Base-by-base conservation (phyloP, 2,113 vertebrate genomes). In the Zapornia atra region DNA sequence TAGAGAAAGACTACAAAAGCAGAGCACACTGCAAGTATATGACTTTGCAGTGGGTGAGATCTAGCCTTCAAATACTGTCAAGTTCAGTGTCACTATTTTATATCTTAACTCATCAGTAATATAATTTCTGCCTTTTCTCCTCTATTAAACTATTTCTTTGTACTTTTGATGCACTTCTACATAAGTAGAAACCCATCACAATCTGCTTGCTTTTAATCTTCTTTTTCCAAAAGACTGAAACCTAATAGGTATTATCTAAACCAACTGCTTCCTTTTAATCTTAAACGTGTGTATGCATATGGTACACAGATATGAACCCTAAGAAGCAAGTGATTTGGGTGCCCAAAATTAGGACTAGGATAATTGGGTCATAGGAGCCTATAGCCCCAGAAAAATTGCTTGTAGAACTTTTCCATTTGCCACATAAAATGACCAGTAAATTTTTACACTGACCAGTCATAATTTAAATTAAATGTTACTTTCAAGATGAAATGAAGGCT, bases 61-160 rank as follows among this genome's bases (percentile, higher is more conserved):
- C 25, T 63, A 54, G 11, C 8, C 6, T 42, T 79, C 33, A 82
- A 64, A 38, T 26, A 59, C 6, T 34, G 3, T 71, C 0, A 0
- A 53, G 40, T 40, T 72, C 19, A 24, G 25, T 19, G 8, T 10
- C 19, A 53, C 2, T 44, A 1, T 60, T 82, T 69, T 87, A 8
- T 51, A 15, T 72, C 34, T 80, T 56, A 24, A 21, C 3, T 60
- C 42, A 54, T 31, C 29, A 51, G 5, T 57, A 28, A 20, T 16
- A 34, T 5, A 5, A 16, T 33, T 64, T 60, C 33, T 82, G 14
- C 5, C 19, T 75, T 87, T 86, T 40, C 28, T 83, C 25, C 90
- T 9, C 2, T 65, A 6, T 46, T 60, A 69, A 69, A 31, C 4
- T 72, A 5, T 18, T 11, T 36, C 65, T 29, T 76, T 65, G 69